phyloP scores from a whole-genome alignment of 2,113 vertebrate genomes.

The Zapus hudsonius region DNA sequence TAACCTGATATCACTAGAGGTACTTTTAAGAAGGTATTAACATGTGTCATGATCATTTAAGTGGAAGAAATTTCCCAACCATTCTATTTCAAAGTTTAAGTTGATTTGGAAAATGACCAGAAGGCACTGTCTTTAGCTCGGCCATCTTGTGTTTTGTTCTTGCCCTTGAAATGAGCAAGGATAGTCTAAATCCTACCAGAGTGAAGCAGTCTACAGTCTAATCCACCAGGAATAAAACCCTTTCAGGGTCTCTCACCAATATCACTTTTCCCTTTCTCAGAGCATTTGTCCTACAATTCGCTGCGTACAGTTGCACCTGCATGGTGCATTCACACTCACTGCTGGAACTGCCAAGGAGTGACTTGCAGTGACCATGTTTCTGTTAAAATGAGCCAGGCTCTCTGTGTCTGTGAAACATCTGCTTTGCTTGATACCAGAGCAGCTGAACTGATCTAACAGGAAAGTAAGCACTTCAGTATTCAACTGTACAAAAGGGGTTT shows the following conservation, averaged over 20 bases:
- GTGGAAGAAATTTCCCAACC: background rate
- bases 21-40: conserved; percentile 1
- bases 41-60: background rate
- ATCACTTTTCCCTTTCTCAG: conserved; percentile 70
- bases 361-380: conserved; percentile 66
- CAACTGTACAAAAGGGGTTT: conserved; percentile 85
- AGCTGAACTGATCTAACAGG: conserved; percentile 87
- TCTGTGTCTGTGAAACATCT: conserved; percentile 85
- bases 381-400: conserved; percentile 76
- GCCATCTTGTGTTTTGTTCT: conserved; percentile 50
- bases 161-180: conserved; percentile 57
- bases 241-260: conserved; percentile 69
- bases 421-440: conserved; percentile 84
- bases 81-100: conserved; percentile 43
- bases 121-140: conserved; percentile 54
- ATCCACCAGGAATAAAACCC: conserved; percentile 11
- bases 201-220: background rate
- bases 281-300: conserved; percentile 15
- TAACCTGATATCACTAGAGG: background rate
- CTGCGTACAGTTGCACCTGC: conserved; percentile 75
- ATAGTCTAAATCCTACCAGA: background rate
- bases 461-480: conserved; percentile 85
- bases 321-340: conserved; percentile 49
- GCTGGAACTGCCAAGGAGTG: conserved; percentile 78
- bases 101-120: conserved; percentile 16